Evolutionary conservation across 2,888 invertebrate genomes (phyloP).

Genomic region (Drosophila neutralis): DNA sequence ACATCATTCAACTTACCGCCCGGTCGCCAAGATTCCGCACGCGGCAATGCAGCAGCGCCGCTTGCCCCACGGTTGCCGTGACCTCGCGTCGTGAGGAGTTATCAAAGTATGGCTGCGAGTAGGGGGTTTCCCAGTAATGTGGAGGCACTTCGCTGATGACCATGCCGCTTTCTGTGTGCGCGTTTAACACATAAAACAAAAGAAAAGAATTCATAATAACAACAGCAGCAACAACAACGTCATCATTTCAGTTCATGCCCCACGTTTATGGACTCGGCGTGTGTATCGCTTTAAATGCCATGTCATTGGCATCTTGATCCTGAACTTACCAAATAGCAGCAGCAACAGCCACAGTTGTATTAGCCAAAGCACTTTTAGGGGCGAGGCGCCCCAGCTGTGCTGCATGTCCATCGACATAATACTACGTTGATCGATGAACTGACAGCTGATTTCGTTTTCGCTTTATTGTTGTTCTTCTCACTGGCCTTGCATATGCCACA

Average conservation of each 20-base stretch:
- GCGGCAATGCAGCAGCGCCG: slow-evolving; percentile 93
- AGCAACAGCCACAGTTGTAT: slow-evolving; percentile 81
- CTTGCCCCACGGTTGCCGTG: slow-evolving; percentile 94
- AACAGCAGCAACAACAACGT: slow-evolving; percentile 10
- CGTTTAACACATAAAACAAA: background rate
- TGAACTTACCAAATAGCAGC: slow-evolving; percentile 80
- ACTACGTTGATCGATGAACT: slow-evolving; percentile 61
- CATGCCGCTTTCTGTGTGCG: slow-evolving; percentile 80
- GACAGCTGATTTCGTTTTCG: slow-evolving; percentile 32
- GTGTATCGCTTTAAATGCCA: slow-evolving; percentile 40
- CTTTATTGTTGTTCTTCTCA: slow-evolving; percentile 20
- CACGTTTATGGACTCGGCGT: slow-evolving; percentile 22
- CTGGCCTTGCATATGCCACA: slow-evolving; percentile 15
- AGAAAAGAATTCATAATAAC: background rate
- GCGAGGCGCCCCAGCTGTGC: slow-evolving; percentile 50
- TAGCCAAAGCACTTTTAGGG: slow-evolving; percentile 70
- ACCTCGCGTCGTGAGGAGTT: slow-evolving; percentile 93
- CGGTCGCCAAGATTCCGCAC: slow-evolving; percentile 94
- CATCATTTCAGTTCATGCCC: slow-evolving; percentile 35
- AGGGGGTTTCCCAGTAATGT: slow-evolving; percentile 86
- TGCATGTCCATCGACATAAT: slow-evolving; percentile 78
- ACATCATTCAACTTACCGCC: slow-evolving; percentile 88
- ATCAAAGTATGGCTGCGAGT: slow-evolving; percentile 95
- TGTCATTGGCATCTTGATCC: slow-evolving; percentile 60
- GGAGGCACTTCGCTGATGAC: slow-evolving; percentile 84